Evolutionary conservation across 2,113 vertebrate genomes (phyloP).

Genomic region (Taurulus bubalis): DNA sequence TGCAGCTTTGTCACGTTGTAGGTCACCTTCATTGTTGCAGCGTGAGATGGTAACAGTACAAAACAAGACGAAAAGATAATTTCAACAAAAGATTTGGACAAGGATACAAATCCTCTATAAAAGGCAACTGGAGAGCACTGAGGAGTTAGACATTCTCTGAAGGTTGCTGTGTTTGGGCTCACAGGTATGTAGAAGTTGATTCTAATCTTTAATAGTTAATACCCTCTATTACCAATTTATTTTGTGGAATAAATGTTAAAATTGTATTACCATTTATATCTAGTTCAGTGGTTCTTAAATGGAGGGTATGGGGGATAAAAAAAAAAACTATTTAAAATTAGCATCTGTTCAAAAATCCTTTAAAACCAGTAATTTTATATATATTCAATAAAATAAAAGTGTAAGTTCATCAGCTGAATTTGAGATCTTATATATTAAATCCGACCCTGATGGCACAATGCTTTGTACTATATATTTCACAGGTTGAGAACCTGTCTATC

Average conservation of each 20-base stretch:
- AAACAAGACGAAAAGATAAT: slow-evolving; percentile 59
- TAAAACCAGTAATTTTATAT: too few relatives aligned
- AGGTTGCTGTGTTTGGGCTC: slow-evolving; percentile 15
- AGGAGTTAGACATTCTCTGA: slow-evolving; percentile 48
- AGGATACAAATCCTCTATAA: slow-evolving; percentile 77
- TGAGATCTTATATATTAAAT: too few relatives aligned
- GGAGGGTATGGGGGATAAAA: too few relatives aligned
- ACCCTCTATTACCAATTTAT: background rate
- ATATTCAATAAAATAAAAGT: too few relatives aligned
- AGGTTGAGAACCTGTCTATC: background rate
- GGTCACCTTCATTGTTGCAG: slow-evolving; percentile 76
- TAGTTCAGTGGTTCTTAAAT: background rate
- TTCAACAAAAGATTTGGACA: slow-evolving; percentile 60
- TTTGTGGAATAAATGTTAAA: background rate
- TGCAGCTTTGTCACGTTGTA: slow-evolving; percentile 76
- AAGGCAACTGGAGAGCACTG: slow-evolving; percentile 43
- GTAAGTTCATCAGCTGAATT: too few relatives aligned
- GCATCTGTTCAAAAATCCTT: too few relatives aligned
- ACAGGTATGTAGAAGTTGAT: slow-evolving; percentile 63
- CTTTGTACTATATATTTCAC: too few relatives aligned
- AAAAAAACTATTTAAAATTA: too few relatives aligned
- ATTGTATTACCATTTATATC: background rate
- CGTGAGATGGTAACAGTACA: slow-evolving; percentile 46
- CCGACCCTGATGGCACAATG: too few relatives aligned
- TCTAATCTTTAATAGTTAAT: background rate